A percentile compares a stretch with the other conserved stretches of the same genome.
Conservation (phyloP, 2,113 vertebrate species). For the Craseonycteris thonglongyai region DNA sequence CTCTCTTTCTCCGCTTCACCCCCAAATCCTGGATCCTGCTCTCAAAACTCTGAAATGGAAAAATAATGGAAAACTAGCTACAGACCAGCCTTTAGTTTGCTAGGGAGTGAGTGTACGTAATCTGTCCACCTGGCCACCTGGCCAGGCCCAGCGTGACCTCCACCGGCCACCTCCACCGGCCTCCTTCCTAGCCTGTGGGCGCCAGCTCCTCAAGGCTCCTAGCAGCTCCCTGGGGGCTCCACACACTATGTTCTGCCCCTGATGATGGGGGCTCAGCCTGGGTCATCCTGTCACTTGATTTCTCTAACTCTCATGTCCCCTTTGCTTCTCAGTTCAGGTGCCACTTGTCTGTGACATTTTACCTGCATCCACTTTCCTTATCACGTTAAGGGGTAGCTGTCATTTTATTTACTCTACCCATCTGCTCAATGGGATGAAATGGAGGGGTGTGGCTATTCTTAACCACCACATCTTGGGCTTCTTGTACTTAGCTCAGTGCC, state of each 20-base stretch:
- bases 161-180: rapidly evolving
- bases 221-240: not conserved
- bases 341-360: not conserved
- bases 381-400: not conserved
- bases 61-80: not conserved
- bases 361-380: not conserved
- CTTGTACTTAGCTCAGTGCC: not conserved
- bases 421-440: not conserved
- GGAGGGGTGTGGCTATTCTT: not conserved
- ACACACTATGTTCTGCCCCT: too few relatives aligned
- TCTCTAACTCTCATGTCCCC: not conserved
- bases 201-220: not conserved
- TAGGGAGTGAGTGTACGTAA: not conserved
- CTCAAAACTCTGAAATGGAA: not conserved
- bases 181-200: too few relatives aligned
- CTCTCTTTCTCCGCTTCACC: not conserved
- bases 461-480: not conserved
- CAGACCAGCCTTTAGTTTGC: not conserved
- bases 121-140: not conserved
- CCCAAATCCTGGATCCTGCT: not conserved
- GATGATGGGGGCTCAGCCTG: not conserved
- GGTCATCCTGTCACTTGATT: not conserved
- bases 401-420: not conserved
- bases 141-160: not conserved
- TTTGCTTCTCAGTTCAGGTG: not conserved